Base-by-base conservation (phyloP, 2,797 vertebrate species). In the Sphenodon punctatus region DNA sequence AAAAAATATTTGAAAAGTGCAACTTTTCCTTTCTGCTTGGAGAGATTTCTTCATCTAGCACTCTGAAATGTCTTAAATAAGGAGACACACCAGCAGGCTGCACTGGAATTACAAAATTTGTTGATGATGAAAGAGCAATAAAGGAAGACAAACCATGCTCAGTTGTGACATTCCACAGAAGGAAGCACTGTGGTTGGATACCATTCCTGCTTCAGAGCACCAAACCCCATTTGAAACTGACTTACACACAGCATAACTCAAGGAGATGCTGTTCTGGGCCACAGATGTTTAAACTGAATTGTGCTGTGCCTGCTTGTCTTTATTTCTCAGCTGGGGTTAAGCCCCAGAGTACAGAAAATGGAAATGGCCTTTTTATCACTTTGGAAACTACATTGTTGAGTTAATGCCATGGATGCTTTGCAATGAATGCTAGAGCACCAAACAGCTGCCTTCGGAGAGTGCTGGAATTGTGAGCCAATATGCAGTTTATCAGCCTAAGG, bases 241-340 rank as follows among this genome's bases (percentile, higher is more conserved):
- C 53, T 75, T 6, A 25, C 80, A 11, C 69, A 16, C 55, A 42
- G 69, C 39, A 23, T 27, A 16, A 17, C 1, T 67, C n/a, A 36
- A 75, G 85, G 85, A 48, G 75, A 49, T 15, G n/a, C 16, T 82
- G 59, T 80, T 84, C 78, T 83, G 75, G 80, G 72, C 87, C 39
- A 1, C 85, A 94, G 88, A 89, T 84, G 78, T 70, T 79, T 53
- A 4, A 7, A 70, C 65, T 73, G 87, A 85, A 91, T 91, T 70
- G 5, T 0, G 10, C 90, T 85, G n/a, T n/a, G n/a, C n/a, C n/a
- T n/a, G 67, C 77, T 89, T 67, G 58, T 85, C 85, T 85, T 73
- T 41, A 20, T 73, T 49, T 73, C 87, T 89, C 87, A 69, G 87
- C 89, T 84, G 82, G 82, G 81, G 42, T 85, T 51, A 63, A 89